Evolutionary conservation across 2,888 invertebrate species (phyloP).

Genomic region (Drosophila vallismaia): DNA sequence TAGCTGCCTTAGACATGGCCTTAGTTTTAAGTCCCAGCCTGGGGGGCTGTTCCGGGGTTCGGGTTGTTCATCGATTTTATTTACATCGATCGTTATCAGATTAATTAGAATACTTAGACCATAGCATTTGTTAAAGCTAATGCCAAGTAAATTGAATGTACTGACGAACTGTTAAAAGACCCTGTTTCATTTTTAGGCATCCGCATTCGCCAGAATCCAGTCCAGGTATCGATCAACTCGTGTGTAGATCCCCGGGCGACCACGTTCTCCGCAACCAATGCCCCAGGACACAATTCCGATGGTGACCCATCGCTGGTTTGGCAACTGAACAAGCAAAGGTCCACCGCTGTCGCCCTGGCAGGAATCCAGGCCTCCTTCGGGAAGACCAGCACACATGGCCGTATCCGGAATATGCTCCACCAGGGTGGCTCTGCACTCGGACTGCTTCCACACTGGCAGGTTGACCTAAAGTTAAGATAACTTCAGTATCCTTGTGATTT

Average conservation of each 20-base stretch:
- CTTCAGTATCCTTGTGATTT: neutral
- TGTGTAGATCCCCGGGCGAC: slow-evolving; percentile 92
- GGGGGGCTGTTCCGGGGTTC: slow-evolving; percentile 32
- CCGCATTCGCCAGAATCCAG: slow-evolving; percentile 83
- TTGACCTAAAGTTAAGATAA: slow-evolving; percentile 71
- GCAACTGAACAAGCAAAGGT: slow-evolving; percentile 90
- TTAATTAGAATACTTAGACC: slow-evolving; percentile 44
- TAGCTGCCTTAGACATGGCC: neutral
- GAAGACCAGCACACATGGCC: slow-evolving; percentile 90
- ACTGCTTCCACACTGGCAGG: slow-evolving; percentile 91
- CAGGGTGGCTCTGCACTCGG: slow-evolving; percentile 87
- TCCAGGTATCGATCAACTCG: slow-evolving; percentile 85
- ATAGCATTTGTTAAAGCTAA: slow-evolving; percentile 61
- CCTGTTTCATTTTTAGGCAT: slow-evolving; percentile 58
- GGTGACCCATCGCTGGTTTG: slow-evolving; percentile 90
- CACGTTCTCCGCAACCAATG: slow-evolving; percentile 90
- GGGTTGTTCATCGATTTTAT: slow-evolving; percentile 47
- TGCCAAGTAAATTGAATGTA: slow-evolving; percentile 60
- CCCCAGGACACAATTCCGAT: slow-evolving; percentile 95
- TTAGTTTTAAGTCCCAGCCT: slow-evolving; percentile 32
- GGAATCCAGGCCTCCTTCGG: slow-evolving; percentile 91
- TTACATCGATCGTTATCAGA: slow-evolving; percentile 43
- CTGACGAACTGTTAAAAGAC: slow-evolving; percentile 9
- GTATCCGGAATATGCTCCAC: slow-evolving; percentile 88
- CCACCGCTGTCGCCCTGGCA: slow-evolving; percentile 90